These are phyloP conservation scores for Natator depressus DNA, from an alignment of 2,113 vertebrate genomes.

Conservation along the genomic window DNA sequence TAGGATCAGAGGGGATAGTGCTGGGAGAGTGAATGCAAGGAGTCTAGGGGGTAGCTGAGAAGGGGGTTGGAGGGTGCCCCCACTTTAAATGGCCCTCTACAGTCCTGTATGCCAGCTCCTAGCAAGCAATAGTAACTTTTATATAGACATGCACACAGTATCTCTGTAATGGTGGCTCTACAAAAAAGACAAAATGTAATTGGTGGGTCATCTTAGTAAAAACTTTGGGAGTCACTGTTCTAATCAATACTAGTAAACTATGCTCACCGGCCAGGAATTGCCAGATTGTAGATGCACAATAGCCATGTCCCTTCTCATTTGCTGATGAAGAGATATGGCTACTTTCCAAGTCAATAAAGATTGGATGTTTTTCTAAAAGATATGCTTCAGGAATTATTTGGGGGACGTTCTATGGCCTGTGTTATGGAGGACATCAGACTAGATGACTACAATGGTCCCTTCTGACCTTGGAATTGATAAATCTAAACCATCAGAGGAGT, in stretches of 20 bases:
- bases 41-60: background rate
- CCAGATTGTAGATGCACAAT: background rate
- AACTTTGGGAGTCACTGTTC: background rate
- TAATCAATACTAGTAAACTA: background rate
- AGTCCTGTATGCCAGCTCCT: background rate
- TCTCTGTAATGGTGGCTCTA: background rate
- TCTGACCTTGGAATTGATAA: background rate
- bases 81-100: background rate
- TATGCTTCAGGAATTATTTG: background rate
- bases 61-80: background rate
- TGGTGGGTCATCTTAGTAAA: background rate
- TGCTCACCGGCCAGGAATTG: background rate
- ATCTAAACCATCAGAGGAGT: background rate
- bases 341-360: background rate
- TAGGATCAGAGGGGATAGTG: background rate
- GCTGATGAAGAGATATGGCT: background rate
- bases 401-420: background rate
- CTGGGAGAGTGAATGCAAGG: background rate
- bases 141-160: background rate
- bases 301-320: fast-evolving
- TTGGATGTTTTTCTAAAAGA: background rate
- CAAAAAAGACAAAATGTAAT: background rate
- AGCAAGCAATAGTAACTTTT: background rate
- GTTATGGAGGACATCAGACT: background rate
- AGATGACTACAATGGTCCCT: background rate